A percentile compares a stretch with the other conserved stretches of the same genome.
phyloP scores from a whole-genome alignment of 2,113 vertebrate genomes.

The Burhinus oedicnemus region DNA sequence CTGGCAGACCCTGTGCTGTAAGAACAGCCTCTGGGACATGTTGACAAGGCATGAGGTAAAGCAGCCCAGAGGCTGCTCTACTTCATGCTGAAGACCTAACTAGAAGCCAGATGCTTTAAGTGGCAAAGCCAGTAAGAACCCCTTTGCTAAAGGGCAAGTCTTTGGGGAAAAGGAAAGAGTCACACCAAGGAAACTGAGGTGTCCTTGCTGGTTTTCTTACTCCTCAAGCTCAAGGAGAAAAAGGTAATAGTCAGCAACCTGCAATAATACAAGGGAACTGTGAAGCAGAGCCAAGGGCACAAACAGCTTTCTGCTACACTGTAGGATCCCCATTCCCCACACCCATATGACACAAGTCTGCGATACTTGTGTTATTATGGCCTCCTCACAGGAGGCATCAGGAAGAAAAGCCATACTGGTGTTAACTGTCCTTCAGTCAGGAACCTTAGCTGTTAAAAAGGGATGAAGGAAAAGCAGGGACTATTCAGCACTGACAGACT shows the following conservation, averaged over 20 bases:
- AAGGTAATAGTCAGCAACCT: background rate
- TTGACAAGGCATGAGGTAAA: slow-evolving; percentile 18
- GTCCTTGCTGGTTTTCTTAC: background rate
- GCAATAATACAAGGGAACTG: background rate
- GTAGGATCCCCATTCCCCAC: accelerated
- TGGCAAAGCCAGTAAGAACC: background rate
- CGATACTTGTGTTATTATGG: background rate
- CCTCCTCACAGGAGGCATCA: background rate
- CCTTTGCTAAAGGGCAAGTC: background rate
- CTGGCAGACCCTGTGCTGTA: slow-evolving; percentile 28
- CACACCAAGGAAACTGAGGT: background rate
- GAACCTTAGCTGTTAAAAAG: background rate
- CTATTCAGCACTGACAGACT: background rate
- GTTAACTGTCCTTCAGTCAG: background rate
- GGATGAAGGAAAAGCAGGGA: background rate
- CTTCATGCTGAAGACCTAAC: background rate
- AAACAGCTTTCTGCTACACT: background rate
- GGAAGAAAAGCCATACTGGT: background rate
- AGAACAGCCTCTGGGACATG: background rate
- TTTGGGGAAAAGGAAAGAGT: background rate
- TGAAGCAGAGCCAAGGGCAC: background rate
- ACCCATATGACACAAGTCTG: background rate
- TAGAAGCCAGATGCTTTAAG: background rate
- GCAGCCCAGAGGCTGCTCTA: background rate
- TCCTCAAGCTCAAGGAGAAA: background rate